Evolutionary conservation across 2,888 invertebrate species (phyloP), one percentile per base, ranked within the genome.

Genomic region (Coleophora flavipennella): DNA sequence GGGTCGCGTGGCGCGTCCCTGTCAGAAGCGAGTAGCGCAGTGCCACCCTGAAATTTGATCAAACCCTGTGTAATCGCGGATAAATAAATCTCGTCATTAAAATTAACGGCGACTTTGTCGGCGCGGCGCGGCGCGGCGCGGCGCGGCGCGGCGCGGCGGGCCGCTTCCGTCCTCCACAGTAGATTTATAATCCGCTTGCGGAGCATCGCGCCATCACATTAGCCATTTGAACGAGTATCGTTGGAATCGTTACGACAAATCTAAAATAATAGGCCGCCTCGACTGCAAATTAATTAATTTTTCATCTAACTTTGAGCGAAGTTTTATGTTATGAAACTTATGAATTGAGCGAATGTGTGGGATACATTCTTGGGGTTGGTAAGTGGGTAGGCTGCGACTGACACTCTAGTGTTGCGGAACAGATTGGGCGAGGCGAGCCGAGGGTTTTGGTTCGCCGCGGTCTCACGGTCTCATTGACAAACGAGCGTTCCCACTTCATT

Each of bases 401-500:
- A 62, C 66, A 67, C 59, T 28, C 29, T 35, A 40, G 61, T 67
- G 69, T 66, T 63, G 59, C 55, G 59, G 61, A 69, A 68, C 65
- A 59, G 65, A 68, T 74, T 55, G 62, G 60, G 45, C 55, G 62
- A 67, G 60, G 63, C 62, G 62, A 62, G 67, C 66, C 62, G 62
- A 62, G 67, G 66, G 63, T 58, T 59, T 58, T 55, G 51, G 60
- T 61, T 56, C 55, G 65, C 50, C 61, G 57, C 60, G 62, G 57
- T 64, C 70, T 61, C 68, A 73, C 60, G 62, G 57, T 64, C 70
- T 61, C 68, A 73, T 74, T 81, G 79, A 79, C 77, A 79, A 81
- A 80, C 76, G 75, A 70, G 72, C 72, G 55, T 65, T 66, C 65
- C 68, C 70, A 76, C 73, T 79, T 76, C 77, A 81, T 80, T 83